Evolutionary conservation across 1,140 invertebrate genomes (phyloP).

Genomic region (Vollenhovia emeryi): DNA sequence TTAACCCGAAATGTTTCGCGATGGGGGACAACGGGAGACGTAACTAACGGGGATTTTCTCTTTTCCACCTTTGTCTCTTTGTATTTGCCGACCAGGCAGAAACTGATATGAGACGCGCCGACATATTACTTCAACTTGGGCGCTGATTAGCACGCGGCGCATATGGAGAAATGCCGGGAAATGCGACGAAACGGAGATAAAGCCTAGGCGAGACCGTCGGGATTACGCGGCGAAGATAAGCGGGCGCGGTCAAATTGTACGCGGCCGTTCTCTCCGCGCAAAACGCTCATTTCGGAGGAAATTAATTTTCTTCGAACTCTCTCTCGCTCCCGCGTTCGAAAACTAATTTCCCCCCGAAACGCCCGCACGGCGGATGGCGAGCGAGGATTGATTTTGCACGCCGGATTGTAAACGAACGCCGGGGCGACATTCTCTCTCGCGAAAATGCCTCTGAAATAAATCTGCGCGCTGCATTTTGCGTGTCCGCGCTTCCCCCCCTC

Average conservation of each 20-base stretch:
- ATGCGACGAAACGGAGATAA: constrained; percentile 41
- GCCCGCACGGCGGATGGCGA: background rate
- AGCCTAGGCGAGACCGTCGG: background rate
- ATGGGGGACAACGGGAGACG: background rate
- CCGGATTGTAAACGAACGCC: background rate
- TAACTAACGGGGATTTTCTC: constrained; percentile 36
- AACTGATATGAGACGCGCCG: constrained; percentile 56
- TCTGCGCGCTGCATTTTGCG: background rate
- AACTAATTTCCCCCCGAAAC: constrained; percentile 17
- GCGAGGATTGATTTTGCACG: background rate
- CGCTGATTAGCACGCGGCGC: constrained; percentile 48
- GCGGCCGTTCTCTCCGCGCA: background rate
- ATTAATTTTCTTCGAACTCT: constrained; percentile 19
- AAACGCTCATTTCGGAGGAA: constrained; percentile 28
- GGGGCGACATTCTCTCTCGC: too few species aligned
- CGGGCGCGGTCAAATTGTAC: constrained; percentile 11
- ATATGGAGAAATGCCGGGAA: constrained; percentile 9
- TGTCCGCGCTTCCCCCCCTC: too few species aligned
- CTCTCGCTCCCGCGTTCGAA: background rate
- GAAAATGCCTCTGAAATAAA: background rate
- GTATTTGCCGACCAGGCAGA: constrained; percentile 45
- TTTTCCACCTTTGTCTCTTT: constrained; percentile 34
- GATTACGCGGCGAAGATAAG: constrained; percentile 20
- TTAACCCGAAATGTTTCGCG: constrained; percentile 44
- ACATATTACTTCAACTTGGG: constrained; percentile 61